Evolutionary conservation across 2,797 vertebrate species (phyloP), one percentile per base, ranked within the genome.

Genomic region (Thaleichthys pacificus): DNA sequence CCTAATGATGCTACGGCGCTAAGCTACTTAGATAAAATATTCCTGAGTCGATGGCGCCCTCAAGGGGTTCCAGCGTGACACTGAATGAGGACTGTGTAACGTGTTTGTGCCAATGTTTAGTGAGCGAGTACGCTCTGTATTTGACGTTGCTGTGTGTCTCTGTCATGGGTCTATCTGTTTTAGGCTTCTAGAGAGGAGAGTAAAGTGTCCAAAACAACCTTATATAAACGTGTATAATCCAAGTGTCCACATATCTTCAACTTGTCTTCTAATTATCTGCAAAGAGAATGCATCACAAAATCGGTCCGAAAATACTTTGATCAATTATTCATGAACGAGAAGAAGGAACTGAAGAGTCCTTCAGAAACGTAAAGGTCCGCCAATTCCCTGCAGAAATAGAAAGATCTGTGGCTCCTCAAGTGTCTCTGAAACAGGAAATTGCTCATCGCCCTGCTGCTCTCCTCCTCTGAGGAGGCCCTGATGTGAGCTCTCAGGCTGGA

Each of bases 1-100:
- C 42, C 2, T 47, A 14, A 11, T 47, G 42, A 47, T 47, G 42
- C 42, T 47, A 47, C 42, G 42, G 7, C 7, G 12, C 42, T 47
- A 47, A 47, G 42, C 42, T 47, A 47, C 8, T 6, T 8, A 35
- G 49, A 56, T 6, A 2, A 56, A 17, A 17, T n/a, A n/a, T 17
- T 56, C 51, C 51, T n/a, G 19, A 56, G 14, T 56, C 73, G 70
- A 79, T 74, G 75, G 75, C 60, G 78, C 87, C 90, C 86, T 84
- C 92, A 91, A 81, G 51, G 17, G 91, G 82, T 77, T 11, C 77
- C 68, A 68, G 21, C 19, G 24, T 15, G 58, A 21, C 32, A 42
- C 56, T 56, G 5, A 47, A 47, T 14, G 42, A 63, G 28, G 6
- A n/a, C 19, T 64, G 66, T 32, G 21, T 17, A 66, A 60, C 15